Base-by-base conservation (phyloP, 2,888 invertebrate species). In the Drosophila atroscutellata region DNA sequence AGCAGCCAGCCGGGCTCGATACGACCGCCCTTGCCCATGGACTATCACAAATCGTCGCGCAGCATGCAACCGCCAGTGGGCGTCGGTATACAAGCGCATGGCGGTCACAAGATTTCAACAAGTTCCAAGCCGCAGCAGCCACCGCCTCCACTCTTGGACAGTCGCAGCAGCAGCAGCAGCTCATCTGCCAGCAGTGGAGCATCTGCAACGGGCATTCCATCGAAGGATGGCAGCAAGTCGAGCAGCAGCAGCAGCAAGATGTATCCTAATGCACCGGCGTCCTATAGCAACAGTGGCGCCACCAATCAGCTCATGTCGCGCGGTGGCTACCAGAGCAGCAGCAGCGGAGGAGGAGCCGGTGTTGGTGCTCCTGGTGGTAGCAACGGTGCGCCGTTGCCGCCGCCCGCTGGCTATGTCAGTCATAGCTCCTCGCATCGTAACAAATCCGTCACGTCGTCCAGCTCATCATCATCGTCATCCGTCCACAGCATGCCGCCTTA, bases 21-120 rank as follows among this genome's bases (percentile, higher is more conserved):
- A 13, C 81, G 86, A 13, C 85, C 84, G 24, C 74, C 87, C 3
- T 75, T 86, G 78, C 84, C 90, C 7, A 85, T 90, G 52, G 92
- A 91, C 72, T 92, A 92, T 64, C 92, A 93, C 61, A 93, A 93
- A 52, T 80, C 92, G 28, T 82, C 92, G 32, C 90, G 92, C 30
- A 71, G 80, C 54, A 81, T 90, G 80, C 55, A 55, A 37, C 88
- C 88, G 36, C 88, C 90, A 0, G 86, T 75, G 5, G 70, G 45
- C 15, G 45, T 20, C 8, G 45, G 75, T 2, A 54, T 85, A 57
- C 81, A 83, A 15, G 67, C 84, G 7, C 89, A 91, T 20, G 80
- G 74, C 37, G 64, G 80, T 6, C 90, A 91, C 72, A 91, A 91
- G 77, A 77, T 90, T 69, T 59, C 82, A 18, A 78, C 89, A 57